A percentile compares a stretch with the other conserved stretches of the same genome.
phyloP scores from a whole-genome alignment of 2,113 vertebrate genomes.

The Diphyllodes magnificus region DNA sequence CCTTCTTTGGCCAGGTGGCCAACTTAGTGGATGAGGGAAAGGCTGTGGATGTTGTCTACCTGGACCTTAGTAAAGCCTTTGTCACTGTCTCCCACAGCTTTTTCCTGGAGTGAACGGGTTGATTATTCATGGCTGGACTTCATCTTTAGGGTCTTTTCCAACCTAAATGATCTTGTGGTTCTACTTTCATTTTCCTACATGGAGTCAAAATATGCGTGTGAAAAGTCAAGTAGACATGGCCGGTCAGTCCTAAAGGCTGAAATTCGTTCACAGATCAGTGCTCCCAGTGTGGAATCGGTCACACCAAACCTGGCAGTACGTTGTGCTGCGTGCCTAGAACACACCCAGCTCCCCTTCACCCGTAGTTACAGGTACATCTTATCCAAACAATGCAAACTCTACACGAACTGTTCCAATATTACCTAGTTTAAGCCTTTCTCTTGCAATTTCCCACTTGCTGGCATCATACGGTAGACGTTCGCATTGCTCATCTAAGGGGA shows the following conservation, averaged over 20 bases:
- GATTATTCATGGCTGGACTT: neutral
- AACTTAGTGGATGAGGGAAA: neutral
- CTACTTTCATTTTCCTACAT: neutral
- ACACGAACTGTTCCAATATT: neutral
- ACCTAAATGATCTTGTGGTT: neutral
- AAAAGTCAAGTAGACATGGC: neutral
- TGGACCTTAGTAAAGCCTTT: neutral
- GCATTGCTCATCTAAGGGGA: slow-evolving; percentile 83
- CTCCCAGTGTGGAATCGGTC: neutral
- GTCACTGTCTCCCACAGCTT: neutral
- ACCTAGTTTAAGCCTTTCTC: slow-evolving; percentile 92
- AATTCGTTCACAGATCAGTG: neutral
- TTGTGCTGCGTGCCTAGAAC: neutral
- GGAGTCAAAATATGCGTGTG: neutral
- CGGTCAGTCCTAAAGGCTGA: neutral
- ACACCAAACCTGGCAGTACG: accelerated
- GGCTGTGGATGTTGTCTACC: neutral
- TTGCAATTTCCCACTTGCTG: slow-evolving; percentile 92
- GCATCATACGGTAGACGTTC: slow-evolving; percentile 87
- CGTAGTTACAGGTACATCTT: neutral
- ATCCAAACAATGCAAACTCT: neutral
- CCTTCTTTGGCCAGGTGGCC: neutral
- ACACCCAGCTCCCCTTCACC: neutral
- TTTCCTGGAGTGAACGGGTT: neutral
- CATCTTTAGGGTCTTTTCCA: neutral